Evolutionary conservation across 2,113 vertebrate genomes (phyloP).

Genomic region (Caranx melampygus): DNA sequence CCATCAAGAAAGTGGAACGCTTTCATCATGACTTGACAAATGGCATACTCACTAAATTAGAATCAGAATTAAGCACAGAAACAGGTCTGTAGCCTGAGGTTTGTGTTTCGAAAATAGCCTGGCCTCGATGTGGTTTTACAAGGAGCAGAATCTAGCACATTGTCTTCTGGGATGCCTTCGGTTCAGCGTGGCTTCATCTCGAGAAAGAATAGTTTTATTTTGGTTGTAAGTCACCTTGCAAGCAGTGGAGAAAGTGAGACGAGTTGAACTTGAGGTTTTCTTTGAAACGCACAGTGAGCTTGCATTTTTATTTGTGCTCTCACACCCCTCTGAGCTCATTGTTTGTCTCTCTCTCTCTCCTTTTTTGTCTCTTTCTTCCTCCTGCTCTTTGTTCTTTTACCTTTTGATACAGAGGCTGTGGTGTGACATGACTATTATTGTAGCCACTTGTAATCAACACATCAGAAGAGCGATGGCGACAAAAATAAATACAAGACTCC

Average conservation of each 20-base stretch:
- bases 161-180: conserved; percentile 67
- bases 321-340: conserved; percentile 41
- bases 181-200: conserved; percentile 58
- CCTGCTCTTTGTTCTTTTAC: conserved; percentile 6
- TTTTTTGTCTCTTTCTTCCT: neutral
- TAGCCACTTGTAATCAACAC: neutral
- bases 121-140: conserved; percentile 72
- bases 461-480: neutral
- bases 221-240: conserved; percentile 76
- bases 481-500: neutral
- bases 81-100: conserved; percentile 66
- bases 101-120: conserved; percentile 75
- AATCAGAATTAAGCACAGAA: conserved; percentile 72
- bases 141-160: conserved; percentile 75
- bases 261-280: conserved; percentile 69
- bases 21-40: conserved; percentile 56
- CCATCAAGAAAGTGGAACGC: conserved; percentile 49
- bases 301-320: conserved; percentile 56
- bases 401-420: neutral
- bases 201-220: conserved; percentile 69
- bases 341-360: conserved; percentile 11
- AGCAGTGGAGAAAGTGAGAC: conserved; percentile 45
- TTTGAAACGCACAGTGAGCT: conserved; percentile 66
- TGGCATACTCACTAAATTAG: conserved; percentile 59
- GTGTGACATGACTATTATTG: conserved; percentile 6